Evolutionary conservation across 2,113 vertebrate species (phyloP).

Genomic region (Stomatorhinus ivindoensis): DNA sequence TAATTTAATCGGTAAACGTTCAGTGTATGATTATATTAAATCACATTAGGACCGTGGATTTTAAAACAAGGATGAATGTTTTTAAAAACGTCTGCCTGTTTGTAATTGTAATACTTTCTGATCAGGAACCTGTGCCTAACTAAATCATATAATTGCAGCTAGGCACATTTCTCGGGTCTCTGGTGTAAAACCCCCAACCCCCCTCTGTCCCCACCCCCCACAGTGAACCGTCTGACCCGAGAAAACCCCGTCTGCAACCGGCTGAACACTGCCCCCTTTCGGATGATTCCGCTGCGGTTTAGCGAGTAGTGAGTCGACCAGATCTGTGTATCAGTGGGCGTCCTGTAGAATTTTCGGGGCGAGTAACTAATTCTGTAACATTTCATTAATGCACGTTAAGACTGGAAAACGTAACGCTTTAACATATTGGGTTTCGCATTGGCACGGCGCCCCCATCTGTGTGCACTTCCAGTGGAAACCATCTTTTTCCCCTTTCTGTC

Average conservation of each 20-base stretch:
- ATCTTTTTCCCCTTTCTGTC: not conserved
- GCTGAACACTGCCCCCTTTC: not conserved
- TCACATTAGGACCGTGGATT: not conserved
- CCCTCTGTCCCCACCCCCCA: not conserved
- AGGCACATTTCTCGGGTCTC: not conserved
- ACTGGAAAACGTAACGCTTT: not conserved
- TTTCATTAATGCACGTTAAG: not conserved
- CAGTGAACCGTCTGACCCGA: not conserved
- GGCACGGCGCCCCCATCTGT: not conserved
- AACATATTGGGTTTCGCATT: not conserved
- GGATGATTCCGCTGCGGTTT: not conserved
- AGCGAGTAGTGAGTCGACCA: not conserved
- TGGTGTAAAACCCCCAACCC: not conserved
- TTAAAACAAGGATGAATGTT: not conserved
- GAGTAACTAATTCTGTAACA: not conserved
- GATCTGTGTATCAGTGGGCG: not conserved
- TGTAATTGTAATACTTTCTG: not conserved
- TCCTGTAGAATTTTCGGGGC: not conserved
- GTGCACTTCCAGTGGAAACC: not conserved
- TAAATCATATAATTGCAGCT: not conserved
- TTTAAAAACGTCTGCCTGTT: not conserved
- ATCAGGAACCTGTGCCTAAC: not conserved
- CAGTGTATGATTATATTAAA: not conserved
- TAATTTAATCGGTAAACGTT: not conserved
- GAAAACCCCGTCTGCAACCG: not conserved